These are phyloP conservation scores for Ecliptopera silaceata DNA, from an alignment of 2,888 invertebrate species.

Conservation along the genomic window DNA sequence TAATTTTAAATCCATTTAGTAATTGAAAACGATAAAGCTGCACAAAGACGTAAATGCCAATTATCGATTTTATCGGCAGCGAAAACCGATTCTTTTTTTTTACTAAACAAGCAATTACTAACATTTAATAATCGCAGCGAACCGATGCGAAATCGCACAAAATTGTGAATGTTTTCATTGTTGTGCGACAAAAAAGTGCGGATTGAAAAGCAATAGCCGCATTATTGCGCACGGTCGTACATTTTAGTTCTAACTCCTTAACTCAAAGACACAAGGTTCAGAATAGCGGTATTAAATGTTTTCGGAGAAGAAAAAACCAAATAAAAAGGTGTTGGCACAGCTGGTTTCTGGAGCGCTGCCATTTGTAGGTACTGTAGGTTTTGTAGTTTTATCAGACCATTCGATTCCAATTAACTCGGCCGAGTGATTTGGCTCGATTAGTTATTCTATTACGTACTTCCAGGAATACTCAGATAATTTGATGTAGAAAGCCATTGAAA, in stretches of 20 bases:
- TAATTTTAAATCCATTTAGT: slow-evolving; percentile 46
- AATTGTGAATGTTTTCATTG: slow-evolving; percentile 50
- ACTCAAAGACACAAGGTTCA: slow-evolving; percentile 19
- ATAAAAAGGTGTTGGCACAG: slow-evolving; percentile 60
- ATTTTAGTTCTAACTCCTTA: slow-evolving; percentile 8
- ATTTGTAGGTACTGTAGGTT: slow-evolving; percentile 38
- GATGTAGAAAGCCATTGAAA: not conserved
- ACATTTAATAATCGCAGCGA: slow-evolving; percentile 53
- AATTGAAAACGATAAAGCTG: slow-evolving; percentile 36
- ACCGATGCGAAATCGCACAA: slow-evolving; percentile 54
- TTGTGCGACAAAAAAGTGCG: slow-evolving; percentile 49
- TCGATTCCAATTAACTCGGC: slow-evolving; percentile 25
- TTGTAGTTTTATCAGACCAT: slow-evolving; percentile 34
- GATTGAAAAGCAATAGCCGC: slow-evolving; percentile 48
- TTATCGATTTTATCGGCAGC: slow-evolving; percentile 51
- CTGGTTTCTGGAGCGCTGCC: slow-evolving; percentile 55
- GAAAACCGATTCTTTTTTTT: slow-evolving; percentile 52
- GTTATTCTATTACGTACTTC: slow-evolving; percentile 14
- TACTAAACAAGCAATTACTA: slow-evolving; percentile 54
- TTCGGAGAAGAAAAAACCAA: slow-evolving; percentile 49
- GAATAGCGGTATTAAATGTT: slow-evolving; percentile 45
- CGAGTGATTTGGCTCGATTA: slow-evolving; percentile 20
- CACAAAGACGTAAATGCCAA: slow-evolving; percentile 46
- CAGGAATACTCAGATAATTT: not conserved
- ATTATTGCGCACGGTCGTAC: slow-evolving; percentile 29